These are phyloP conservation scores for Ylistrum balloti DNA, from an alignment of 1,140 invertebrate species.

Conservation along the genomic window DNA sequence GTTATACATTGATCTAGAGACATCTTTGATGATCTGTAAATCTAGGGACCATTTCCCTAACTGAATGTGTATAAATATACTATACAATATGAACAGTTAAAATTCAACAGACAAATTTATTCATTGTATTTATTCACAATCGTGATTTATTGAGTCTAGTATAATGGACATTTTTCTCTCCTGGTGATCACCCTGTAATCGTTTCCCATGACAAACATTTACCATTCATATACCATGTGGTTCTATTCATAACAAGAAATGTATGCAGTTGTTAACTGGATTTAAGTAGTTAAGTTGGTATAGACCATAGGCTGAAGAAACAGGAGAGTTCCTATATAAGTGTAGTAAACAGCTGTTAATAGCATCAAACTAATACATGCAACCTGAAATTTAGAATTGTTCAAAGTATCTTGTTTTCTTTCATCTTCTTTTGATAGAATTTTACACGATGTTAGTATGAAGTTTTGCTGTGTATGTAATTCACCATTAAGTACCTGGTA, in stretches of 20 bases:
- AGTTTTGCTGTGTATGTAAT: too few relatives aligned
- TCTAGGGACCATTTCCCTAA: neutral
- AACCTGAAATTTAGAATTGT: too few relatives aligned
- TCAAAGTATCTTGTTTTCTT: too few relatives aligned
- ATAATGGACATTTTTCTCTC: conserved; percentile 31
- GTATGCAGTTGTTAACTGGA: neutral
- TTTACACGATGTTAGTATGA: too few relatives aligned
- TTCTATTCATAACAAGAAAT: neutral
- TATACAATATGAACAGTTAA: neutral
- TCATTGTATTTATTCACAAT: neutral
- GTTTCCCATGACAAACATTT: conserved; percentile 31
- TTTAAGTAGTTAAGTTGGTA: neutral
- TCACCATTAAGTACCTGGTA: too few relatives aligned
- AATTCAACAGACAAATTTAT: neutral
- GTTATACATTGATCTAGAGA: too few relatives aligned
- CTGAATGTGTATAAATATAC: neutral
- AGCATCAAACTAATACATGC: too few relatives aligned
- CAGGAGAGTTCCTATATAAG: too few relatives aligned
- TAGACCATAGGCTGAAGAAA: too few relatives aligned
- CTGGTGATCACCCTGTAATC: neutral
- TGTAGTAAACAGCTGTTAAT: too few relatives aligned
- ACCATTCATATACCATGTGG: neutral
- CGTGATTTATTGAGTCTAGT: neutral
- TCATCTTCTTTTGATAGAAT: too few relatives aligned
- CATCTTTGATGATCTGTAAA: neutral